Evolutionary conservation across 2,113 vertebrate species (phyloP).

Genomic region (Callospermophilus lateralis): DNA sequence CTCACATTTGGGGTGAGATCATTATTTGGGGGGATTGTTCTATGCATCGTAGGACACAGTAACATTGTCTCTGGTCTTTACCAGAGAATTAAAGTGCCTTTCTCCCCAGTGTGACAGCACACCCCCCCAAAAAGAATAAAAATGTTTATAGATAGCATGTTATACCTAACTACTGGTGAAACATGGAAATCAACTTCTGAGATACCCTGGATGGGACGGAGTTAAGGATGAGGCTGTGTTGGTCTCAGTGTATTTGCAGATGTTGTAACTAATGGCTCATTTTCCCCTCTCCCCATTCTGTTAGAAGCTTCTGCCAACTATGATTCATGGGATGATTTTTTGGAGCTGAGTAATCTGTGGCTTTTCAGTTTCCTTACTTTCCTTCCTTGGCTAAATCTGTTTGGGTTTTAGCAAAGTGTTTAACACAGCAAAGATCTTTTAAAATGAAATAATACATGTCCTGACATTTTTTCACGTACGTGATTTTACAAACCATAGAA

Average conservation of each 20-base stretch:
- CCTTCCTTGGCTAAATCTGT: slow-evolving; percentile 79
- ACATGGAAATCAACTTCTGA: slow-evolving; percentile 23
- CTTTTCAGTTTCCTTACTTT: slow-evolving; percentile 87
- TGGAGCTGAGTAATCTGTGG: slow-evolving; percentile 90
- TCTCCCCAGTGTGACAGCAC: neutral
- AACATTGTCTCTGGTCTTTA: neutral
- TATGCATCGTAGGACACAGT: neutral
- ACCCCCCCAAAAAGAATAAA: neutral
- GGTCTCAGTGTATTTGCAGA: slow-evolving; percentile 86
- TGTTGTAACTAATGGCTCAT: slow-evolving; percentile 85
- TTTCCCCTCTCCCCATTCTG: slow-evolving; percentile 83
- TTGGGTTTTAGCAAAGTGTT: slow-evolving; percentile 83
- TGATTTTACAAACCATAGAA: slow-evolving; percentile 67
- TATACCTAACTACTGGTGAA: slow-evolving; percentile 38
- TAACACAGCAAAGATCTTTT: slow-evolving; percentile 79
- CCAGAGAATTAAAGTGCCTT: neutral
- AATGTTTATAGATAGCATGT: neutral
- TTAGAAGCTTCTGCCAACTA: slow-evolving; percentile 86
- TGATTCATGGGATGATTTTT: slow-evolving; percentile 93
- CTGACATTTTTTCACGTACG: slow-evolving; percentile 72
- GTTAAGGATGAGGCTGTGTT: slow-evolving; percentile 84
- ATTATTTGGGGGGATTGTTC: neutral
- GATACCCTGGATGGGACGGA: slow-evolving; percentile 73
- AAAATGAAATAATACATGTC: slow-evolving; percentile 73
- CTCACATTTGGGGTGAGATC: neutral